A percentile compares a stretch with the other conserved stretches of the same genome.
Evolutionary conservation across 1,140 invertebrate species (phyloP).

Genomic region (Spodoptera frugiperda): DNA sequence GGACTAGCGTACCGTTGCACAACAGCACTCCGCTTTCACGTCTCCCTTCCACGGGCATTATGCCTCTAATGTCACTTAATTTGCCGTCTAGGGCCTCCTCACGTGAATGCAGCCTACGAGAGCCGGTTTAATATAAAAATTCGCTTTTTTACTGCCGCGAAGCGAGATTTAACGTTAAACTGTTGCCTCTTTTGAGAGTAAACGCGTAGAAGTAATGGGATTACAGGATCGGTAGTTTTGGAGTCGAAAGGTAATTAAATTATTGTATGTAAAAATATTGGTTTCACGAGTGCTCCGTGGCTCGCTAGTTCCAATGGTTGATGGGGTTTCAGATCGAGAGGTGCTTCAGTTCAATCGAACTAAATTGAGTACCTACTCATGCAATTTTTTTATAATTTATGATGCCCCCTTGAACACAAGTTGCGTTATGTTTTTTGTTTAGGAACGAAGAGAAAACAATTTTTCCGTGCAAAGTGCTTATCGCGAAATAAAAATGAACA

Average conservation of each 20-base stretch:
- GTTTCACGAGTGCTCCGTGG: conserved; percentile 53
- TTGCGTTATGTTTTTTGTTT: neutral
- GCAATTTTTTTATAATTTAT: conserved; percentile 21
- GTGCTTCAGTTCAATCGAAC: conserved; percentile 36
- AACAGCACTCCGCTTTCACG: conserved; percentile 79
- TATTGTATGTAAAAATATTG: conserved; percentile 64
- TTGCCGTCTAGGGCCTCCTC: conserved; percentile 83
- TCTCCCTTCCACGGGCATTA: conserved; percentile 80
- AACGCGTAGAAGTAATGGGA: conserved; percentile 83
- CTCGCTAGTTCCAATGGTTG: conserved; percentile 35
- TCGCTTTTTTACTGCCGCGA: conserved; percentile 74
- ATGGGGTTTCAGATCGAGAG: conserved; percentile 30
- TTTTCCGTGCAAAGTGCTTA: conserved; percentile 5
- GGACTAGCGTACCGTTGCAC: conserved; percentile 69
- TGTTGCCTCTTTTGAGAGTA: conserved; percentile 82
- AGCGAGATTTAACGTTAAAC: conserved; percentile 78
- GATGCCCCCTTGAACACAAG: conserved; percentile 4
- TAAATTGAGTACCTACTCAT: conserved; percentile 23
- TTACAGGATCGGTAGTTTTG: conserved; percentile 80
- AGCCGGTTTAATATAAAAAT: conserved; percentile 84
- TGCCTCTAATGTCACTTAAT: conserved; percentile 85
- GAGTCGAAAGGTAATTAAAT: conserved; percentile 75
- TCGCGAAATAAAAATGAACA: conserved; percentile 5
- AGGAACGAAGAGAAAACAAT: neutral
- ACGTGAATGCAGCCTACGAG: conserved; percentile 82